These are phyloP conservation scores for Himalopsyche phryganea DNA, from an alignment of 1,140 invertebrate genomes.

Conservation along the genomic window DNA sequence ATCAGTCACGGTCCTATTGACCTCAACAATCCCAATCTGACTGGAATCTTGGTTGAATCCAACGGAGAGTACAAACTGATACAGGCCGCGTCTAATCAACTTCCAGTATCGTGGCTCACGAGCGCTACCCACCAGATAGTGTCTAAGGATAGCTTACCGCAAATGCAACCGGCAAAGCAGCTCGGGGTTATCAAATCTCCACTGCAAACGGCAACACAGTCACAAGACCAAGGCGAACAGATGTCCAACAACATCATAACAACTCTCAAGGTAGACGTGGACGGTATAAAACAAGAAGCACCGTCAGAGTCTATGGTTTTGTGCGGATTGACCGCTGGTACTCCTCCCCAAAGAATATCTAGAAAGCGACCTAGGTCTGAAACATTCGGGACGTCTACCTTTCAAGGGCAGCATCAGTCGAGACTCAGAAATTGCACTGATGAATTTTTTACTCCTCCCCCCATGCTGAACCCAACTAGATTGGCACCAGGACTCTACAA, in stretches of 20 bases:
- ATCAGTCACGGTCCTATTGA: constrained; percentile 61
- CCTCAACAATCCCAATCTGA: constrained; percentile 54
- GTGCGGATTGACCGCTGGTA: constrained; percentile 66
- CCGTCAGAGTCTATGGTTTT: constrained; percentile 38
- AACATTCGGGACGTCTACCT: constrained; percentile 48
- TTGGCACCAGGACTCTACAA: constrained; percentile 83
- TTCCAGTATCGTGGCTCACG: constrained; percentile 32
- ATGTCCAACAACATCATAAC: constrained; percentile 17
- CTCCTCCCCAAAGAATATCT: constrained; percentile 60
- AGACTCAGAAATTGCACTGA: constrained; percentile 55
- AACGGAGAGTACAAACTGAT: constrained; percentile 65
- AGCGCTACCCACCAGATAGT: constrained; percentile 29
- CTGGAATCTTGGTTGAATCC: constrained; percentile 60
- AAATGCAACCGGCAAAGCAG: constrained; percentile 19
- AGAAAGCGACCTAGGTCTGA: constrained; percentile 50
- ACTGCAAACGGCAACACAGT: neutral
- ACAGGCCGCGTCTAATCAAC: constrained; percentile 48
- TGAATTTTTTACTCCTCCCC: constrained; percentile 83
- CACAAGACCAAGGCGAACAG: neutral
- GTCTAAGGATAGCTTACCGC: constrained; percentile 26
- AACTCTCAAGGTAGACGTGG: constrained; percentile 25
- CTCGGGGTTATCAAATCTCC: constrained; percentile 24
- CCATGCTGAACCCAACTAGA: constrained; percentile 85
- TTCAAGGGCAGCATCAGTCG: constrained; percentile 53
- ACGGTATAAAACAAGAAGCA: constrained; percentile 27